phyloP scores from a whole-genome alignment of 2,888 invertebrate species.

The Ochlodes sylvanus region DNA sequence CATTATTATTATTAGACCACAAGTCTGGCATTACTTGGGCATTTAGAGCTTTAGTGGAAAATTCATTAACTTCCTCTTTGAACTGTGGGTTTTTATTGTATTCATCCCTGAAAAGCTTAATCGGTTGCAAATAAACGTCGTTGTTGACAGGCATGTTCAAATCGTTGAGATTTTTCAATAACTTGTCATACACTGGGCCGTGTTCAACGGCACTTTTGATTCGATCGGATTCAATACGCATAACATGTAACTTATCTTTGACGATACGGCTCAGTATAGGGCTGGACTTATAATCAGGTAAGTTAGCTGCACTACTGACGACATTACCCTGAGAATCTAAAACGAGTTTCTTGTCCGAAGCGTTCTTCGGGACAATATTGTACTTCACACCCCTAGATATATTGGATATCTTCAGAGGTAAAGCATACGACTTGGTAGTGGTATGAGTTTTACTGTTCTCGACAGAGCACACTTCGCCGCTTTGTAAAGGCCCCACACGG shows the following conservation, averaged over 20 bases:
- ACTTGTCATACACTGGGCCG: conserved; percentile 85
- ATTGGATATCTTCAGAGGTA: conserved; percentile 79
- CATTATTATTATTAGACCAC: conserved; percentile 74
- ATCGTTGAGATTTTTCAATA: conserved; percentile 81
- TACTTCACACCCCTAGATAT: conserved; percentile 78
- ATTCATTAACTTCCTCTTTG: conserved; percentile 82
- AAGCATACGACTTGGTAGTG: conserved; percentile 75
- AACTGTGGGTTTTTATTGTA: conserved; percentile 82
- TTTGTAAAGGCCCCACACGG: conserved; percentile 84
- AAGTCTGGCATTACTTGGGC: conserved; percentile 76
- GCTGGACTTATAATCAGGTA: conserved; percentile 78
- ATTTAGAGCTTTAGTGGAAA: conserved; percentile 76
- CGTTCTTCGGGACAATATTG: conserved; percentile 79
- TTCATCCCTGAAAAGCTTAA: conserved; percentile 83
- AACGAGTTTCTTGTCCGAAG: conserved; percentile 80
- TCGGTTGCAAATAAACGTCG: conserved; percentile 83
- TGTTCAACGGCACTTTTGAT: conserved; percentile 86
- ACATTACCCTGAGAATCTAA: conserved; percentile 78
- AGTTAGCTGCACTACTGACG: conserved; percentile 79
- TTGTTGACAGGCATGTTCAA: conserved; percentile 79
- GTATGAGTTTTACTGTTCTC: conserved; percentile 74
- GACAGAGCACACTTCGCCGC: conserved; percentile 73
- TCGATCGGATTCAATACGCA: conserved; percentile 83
- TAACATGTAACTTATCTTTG: conserved; percentile 79
- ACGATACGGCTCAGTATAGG: conserved; percentile 76